A percentile compares a stretch with the other conserved stretches of the same genome.
phyloP scores from a whole-genome alignment of 2,797 vertebrate species.

The Sebastes baramenuke region DNA sequence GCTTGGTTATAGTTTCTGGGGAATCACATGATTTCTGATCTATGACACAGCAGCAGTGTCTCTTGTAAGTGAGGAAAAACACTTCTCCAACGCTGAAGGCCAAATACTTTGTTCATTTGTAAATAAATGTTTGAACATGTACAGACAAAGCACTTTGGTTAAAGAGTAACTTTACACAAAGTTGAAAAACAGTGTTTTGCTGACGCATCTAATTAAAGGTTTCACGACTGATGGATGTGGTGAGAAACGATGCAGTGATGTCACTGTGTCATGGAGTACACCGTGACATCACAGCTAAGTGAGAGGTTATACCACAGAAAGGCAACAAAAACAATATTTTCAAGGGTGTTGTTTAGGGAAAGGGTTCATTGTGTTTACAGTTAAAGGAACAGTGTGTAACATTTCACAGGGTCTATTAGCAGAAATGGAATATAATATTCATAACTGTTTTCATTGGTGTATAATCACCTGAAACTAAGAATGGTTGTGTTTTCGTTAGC shows the following conservation, averaged over 20 bases:
- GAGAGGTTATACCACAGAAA: neutral
- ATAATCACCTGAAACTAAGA: no score
- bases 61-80: neutral
- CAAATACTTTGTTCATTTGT: neutral
- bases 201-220: neutral
- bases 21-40: neutral
- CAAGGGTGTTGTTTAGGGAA: neutral
- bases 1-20: neutral
- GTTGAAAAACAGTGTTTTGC: neutral
- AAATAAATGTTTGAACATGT: neutral
- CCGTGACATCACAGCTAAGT: neutral
- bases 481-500: no score
- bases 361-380: neutral
- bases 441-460: no score
- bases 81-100: neutral
- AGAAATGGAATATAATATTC: no score
- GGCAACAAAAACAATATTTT: neutral
- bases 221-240: no score
- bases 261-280: neutral
- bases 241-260: no score
- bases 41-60: neutral
- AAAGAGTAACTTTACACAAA: neutral
- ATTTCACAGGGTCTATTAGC: no score
- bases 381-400: neutral
- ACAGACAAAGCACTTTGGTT: neutral